Conservation (phyloP, 2,113 vertebrate genomes). For the Gnathonemus longibarbis region DNA sequence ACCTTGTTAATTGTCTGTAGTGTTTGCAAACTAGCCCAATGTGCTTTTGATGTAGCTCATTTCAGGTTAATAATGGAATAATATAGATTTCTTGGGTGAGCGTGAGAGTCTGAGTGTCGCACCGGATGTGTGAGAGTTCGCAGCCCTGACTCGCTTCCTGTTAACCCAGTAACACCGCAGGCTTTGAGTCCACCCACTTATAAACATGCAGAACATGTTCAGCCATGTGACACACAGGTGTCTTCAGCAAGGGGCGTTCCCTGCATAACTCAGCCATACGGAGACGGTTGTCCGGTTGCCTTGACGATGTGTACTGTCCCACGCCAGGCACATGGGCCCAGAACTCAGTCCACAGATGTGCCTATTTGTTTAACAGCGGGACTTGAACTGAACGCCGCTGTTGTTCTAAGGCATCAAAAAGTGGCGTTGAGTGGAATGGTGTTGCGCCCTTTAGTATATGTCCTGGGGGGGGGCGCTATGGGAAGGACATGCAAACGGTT, state of each 20-base stretch:
- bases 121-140: background rate
- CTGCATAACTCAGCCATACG: background rate
- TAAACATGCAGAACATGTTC: background rate
- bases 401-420: constrained; percentile 2
- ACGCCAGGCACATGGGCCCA: background rate
- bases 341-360: background rate
- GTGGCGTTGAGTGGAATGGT: background rate
- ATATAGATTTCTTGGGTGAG: background rate
- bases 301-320: background rate
- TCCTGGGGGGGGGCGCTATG: constrained; percentile 1
- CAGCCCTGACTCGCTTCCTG: background rate
- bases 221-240: background rate
- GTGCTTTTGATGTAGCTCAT: background rate
- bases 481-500: constrained; percentile 4
- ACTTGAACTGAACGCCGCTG: background rate
- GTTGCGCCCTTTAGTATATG: background rate
- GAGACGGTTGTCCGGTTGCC: background rate
- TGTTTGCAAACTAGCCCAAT: background rate
- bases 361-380: background rate
- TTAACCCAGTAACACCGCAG: background rate
- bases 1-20: background rate
- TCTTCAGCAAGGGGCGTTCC: background rate
- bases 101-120: background rate
- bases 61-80: background rate
- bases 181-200: background rate